Evolutionary conservation across 1,140 invertebrate genomes (phyloP), one percentile per base, ranked within the genome.

Genomic region (Phymastichus coffea): DNA sequence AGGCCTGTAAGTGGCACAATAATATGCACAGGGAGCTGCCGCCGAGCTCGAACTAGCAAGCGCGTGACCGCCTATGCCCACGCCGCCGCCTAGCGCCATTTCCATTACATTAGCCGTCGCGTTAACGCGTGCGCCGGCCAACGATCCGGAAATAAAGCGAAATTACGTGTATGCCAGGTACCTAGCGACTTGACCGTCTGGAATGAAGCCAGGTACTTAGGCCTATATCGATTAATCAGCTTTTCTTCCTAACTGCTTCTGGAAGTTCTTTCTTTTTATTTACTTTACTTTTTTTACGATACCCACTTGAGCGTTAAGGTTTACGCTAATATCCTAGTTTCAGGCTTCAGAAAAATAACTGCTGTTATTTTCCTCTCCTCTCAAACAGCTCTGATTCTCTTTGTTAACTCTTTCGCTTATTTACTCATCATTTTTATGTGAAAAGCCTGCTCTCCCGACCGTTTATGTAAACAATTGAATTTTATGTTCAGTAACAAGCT

Each of bases 91-190:
- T 66, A 57, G 66, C 66, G 54, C 67, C 63, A 69, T 72, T 72
- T 72, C 72, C 70, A 73, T 73, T 72, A 72, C 69, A 73, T 72
- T 73, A 70, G 68, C 65, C 63, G 43, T 69, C 57, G 64, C 64
- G 53, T 66, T 66, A 63, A 64, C 70, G 61, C 64, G 64, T 55
- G 63, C 54, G 1, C 9, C 15, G 30, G 19, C 9, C 4, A 71
- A 72, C 72, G 70, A 70, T 71, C 66, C 66, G 66, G 72, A 73
- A 73, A 72, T 72, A 71, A 73, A 73, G 65, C 63, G 71, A 66
- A 72, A 70, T 68, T 66, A 63, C 70, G 20, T 17, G 41, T 19
- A 3, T 19, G 17, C 19, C 41, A 15, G 37, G 37, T 9, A 33
- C 28, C 6, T 7, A 33, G 28, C 52, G 46, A 48, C 57, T 60